Evolutionary conservation across 2,113 vertebrate species (phyloP), one percentile per base, ranked within the genome.

Genomic region (Anhinga rufa): DNA sequence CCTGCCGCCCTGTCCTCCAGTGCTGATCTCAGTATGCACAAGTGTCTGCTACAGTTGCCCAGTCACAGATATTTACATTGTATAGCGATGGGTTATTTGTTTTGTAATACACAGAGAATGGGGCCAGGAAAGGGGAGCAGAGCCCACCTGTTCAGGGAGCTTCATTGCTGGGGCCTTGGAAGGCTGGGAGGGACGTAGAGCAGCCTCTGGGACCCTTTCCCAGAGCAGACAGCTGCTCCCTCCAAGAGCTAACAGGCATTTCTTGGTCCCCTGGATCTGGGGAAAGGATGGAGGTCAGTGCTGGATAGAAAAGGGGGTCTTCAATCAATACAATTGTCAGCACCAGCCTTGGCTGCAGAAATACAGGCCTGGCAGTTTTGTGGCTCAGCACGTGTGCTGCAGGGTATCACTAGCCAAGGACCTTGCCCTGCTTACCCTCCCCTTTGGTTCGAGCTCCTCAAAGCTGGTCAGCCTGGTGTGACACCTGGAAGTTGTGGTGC

Each of bases 41-140:
- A 95, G 93, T 92, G 93, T 98, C 97, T 97, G 97, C 97, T 96
- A 92, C 95, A 94, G 80, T 96, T 88, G 78, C 95, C 97, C 96
- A 96, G 97, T 98, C 98, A 97, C 98, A 97, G 97, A 98, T 98
- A 98, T 98, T 97, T 98, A 98, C 97, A 90, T 98, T 97, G 86
- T 98, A 97, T 97, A 98, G 97, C 97, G 54, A 96, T 92, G 94
- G 94, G 90, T 96, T 95, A 97, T 97, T 98, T 97, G 93, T 97
- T 98, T 97, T 97, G 96, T 97, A 97, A 95, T 98, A 96, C 87
- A 97, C 96, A 96, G 94, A 96, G 96, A 97, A 96, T 91, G 97
- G 88, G 94, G 93, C 93, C 86, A 78, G 95, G 90, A 92, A 97
- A 93, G 72, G 90, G 82, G 95, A 93, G 94, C 84, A 93, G 82